These are phyloP conservation scores for Thymelicus acteon DNA, from an alignment of 2,888 invertebrate species.

Conservation along the genomic window DNA sequence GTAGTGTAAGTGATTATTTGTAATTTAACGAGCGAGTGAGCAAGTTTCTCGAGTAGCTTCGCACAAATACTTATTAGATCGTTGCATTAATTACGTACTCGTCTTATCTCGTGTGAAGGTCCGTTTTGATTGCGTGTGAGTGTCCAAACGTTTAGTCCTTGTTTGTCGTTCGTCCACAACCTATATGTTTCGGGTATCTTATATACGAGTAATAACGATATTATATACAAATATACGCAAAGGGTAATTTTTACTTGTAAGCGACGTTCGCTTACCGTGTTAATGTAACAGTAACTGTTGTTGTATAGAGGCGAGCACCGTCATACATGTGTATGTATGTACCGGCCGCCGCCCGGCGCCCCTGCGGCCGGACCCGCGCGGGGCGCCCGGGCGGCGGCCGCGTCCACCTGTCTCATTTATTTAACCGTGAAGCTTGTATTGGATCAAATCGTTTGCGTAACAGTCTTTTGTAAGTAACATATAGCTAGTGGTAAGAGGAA, in stretches of 20 bases:
- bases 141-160: conserved; percentile 44
- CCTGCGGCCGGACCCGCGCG: background rate
- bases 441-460: conserved; percentile 62
- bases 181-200: conserved; percentile 44
- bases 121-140: background rate
- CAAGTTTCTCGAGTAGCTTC: conserved; percentile 51
- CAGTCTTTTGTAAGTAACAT: conserved; percentile 53
- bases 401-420: conserved; percentile 40
- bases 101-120: background rate
- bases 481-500: conserved; percentile 52
- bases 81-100: conserved; percentile 36
- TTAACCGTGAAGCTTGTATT: conserved; percentile 61
- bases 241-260: conserved; percentile 61
- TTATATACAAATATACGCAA: conserved; percentile 59
- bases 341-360: background rate
- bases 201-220: conserved; percentile 43
- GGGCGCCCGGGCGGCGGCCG: background rate
- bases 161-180: conserved; percentile 55
- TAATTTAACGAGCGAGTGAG: conserved; percentile 47
- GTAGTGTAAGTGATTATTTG: conserved; percentile 48
- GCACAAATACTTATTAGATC: conserved; percentile 52
- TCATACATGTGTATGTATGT: conserved; percentile 20
- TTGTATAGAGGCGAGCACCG: conserved; percentile 48
- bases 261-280: conserved; percentile 53
- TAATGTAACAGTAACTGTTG: conserved; percentile 53